These are phyloP conservation scores for Vulpes lagopus DNA, from an alignment of 2,113 vertebrate genomes.

Conservation along the genomic window DNA sequence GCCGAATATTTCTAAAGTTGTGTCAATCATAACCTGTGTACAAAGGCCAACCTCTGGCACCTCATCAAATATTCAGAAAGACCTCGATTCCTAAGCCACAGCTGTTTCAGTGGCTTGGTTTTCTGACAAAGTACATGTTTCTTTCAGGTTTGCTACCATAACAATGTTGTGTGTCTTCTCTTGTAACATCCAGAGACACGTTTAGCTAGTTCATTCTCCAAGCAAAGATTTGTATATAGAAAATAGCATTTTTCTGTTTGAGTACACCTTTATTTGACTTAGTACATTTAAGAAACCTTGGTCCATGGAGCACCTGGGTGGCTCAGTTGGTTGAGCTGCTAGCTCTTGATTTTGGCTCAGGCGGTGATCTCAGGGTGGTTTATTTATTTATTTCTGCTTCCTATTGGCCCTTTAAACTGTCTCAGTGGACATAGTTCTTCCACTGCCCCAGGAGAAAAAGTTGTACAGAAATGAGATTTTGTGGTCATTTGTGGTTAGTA, in stretches of 20 bases:
- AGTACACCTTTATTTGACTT: neutral
- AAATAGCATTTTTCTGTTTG: slow-evolving; percentile 37
- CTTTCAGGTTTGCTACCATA: slow-evolving; percentile 12
- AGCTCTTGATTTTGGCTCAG: neutral
- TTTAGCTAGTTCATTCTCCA: slow-evolving; percentile 8
- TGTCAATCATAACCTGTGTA: neutral
- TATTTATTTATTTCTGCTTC: slow-evolving; percentile 51
- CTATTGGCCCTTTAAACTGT: neutral
- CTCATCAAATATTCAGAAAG: neutral
- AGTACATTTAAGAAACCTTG: neutral
- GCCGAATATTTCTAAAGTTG: slow-evolving; percentile 22
- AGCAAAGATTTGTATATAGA: neutral
- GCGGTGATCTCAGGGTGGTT: neutral
- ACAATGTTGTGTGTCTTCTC: slow-evolving; percentile 35
- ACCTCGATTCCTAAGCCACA: slow-evolving; percentile 51
- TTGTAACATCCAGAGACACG: slow-evolving; percentile 15
- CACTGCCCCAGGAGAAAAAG: neutral
- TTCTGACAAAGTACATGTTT: slow-evolving; percentile 51
- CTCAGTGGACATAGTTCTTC: neutral
- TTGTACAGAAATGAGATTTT: neutral
- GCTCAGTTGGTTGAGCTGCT: neutral
- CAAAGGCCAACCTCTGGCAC: slow-evolving; percentile 46
- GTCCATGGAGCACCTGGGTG: neutral
- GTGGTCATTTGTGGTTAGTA: neutral
- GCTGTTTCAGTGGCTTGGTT: slow-evolving; percentile 48